phyloP scores from a whole-genome alignment of 1,140 invertebrate genomes.

The Globodera rostochiensis region DNA sequence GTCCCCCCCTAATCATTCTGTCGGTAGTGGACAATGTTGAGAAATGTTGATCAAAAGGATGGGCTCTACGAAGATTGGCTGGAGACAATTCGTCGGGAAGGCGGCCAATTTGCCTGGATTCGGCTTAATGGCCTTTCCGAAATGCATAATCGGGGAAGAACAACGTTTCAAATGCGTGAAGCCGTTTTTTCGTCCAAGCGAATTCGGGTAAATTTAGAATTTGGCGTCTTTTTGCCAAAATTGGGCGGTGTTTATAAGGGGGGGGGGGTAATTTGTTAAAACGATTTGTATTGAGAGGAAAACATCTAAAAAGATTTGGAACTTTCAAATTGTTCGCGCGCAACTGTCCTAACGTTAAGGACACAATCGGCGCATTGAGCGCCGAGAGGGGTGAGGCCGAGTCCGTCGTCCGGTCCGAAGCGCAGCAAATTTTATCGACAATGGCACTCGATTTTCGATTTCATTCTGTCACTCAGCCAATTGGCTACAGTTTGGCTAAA shows the following conservation, averaged over 20 bases:
- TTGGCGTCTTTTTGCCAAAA: background rate
- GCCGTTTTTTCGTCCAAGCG: conserved; percentile 31
- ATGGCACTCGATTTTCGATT: conserved; percentile 41
- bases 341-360: background rate
- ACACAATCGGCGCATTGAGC: background rate
- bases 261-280: too few relatives aligned
- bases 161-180: conserved; percentile 28
- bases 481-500: conserved; percentile 34
- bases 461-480: conserved; percentile 14
- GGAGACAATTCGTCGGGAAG: conserved; percentile 22
- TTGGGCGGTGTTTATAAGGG: background rate
- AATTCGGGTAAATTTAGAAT: conserved; percentile 19
- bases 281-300: too few relatives aligned
- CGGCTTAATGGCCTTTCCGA: conserved; percentile 4
- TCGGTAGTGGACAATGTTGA: background rate
- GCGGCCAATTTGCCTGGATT: conserved; percentile 51
- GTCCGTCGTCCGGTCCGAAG: conserved; percentile 7
- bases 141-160: conserved; percentile 22
- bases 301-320: too few relatives aligned
- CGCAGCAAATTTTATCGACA: conserved; percentile 28
- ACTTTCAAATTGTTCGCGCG: too few relatives aligned
- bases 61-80: conserved; percentile 47
- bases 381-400: background rate
- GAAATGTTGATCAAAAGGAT: background rate
- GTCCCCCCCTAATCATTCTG: background rate